Conservation (phyloP, 2,113 vertebrate genomes). For the Phylloscopus whistleri region DNA sequence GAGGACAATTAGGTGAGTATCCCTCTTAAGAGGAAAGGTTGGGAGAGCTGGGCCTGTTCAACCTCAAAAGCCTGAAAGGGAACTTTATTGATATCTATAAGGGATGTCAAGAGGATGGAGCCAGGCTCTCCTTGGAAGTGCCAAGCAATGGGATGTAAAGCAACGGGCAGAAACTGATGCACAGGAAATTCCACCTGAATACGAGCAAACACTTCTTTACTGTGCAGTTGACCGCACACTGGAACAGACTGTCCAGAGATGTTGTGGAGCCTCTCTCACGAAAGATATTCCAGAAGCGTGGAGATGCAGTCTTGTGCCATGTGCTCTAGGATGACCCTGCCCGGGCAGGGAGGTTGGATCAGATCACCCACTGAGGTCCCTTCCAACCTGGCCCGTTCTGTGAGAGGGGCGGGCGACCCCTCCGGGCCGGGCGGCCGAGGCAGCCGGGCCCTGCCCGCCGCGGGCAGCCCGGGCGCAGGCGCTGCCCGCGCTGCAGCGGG, state of each 20-base stretch:
- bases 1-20: background rate
- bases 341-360: background rate
- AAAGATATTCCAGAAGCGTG: background rate
- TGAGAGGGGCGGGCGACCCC: fast-evolving
- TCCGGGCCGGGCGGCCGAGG: fast-evolving
- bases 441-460: fast-evolving
- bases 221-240: background rate
- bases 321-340: background rate
- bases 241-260: background rate
- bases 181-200: background rate
- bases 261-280: background rate
- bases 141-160: background rate
- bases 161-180: background rate
- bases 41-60: background rate
- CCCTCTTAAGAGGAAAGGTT: background rate
- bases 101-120: background rate
- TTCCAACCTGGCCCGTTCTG: background rate
- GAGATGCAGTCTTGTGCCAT: background rate
- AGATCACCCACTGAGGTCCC: background rate
- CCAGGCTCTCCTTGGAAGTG: background rate
- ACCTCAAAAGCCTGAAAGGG: fast-evolving
- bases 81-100: no score
- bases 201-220: background rate
- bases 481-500: background rate
- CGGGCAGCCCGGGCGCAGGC: no score